These are phyloP conservation scores for Epistrophe grossulariae DNA, from an alignment of 2,888 invertebrate genomes.

Conservation along the genomic window DNA sequence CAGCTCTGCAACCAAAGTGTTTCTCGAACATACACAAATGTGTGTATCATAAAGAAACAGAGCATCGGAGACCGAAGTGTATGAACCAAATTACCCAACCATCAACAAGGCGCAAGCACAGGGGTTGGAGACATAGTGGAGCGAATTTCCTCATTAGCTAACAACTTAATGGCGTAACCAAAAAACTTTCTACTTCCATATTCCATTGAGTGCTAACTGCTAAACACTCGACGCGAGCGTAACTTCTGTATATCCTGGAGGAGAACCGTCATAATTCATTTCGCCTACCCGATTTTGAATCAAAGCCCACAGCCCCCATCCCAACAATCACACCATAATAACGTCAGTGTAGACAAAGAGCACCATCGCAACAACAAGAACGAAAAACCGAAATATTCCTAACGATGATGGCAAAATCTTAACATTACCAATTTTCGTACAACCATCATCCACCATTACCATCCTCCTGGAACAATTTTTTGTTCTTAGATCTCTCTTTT, in stretches of 20 bases:
- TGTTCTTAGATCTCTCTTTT: slow-evolving; percentile 15
- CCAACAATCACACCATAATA: slow-evolving; percentile 12
- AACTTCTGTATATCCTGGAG: slow-evolving; percentile 50
- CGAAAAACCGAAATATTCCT: slow-evolving; percentile 52
- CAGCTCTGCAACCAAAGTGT: slow-evolving; percentile 52
- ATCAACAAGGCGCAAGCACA: slow-evolving; percentile 27
- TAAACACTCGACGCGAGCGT: slow-evolving; percentile 62
- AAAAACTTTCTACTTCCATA: slow-evolving; percentile 62
- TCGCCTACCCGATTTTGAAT: slow-evolving; percentile 27
- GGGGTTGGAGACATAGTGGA: slow-evolving; percentile 30
- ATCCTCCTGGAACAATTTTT: background rate
- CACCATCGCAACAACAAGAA: slow-evolving; percentile 3
- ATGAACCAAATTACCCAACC: slow-evolving; percentile 62
- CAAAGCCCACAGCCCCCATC: background rate
- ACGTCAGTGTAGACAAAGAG: slow-evolving; percentile 25
- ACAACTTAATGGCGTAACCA: slow-evolving; percentile 70
- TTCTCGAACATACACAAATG: slow-evolving; percentile 23
- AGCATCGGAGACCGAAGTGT: slow-evolving; percentile 10
- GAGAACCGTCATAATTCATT: slow-evolving; percentile 71
- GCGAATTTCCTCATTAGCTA: slow-evolving; percentile 77
- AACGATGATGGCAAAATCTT: slow-evolving; percentile 61
- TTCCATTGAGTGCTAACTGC: slow-evolving; percentile 65
- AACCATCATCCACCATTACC: slow-evolving; percentile 30
- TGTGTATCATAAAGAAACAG: background rate
- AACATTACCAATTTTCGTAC: slow-evolving; percentile 56